These are phyloP conservation scores for Leucophenga montana DNA, from an alignment of 2,888 invertebrate species.

Conservation along the genomic window DNA sequence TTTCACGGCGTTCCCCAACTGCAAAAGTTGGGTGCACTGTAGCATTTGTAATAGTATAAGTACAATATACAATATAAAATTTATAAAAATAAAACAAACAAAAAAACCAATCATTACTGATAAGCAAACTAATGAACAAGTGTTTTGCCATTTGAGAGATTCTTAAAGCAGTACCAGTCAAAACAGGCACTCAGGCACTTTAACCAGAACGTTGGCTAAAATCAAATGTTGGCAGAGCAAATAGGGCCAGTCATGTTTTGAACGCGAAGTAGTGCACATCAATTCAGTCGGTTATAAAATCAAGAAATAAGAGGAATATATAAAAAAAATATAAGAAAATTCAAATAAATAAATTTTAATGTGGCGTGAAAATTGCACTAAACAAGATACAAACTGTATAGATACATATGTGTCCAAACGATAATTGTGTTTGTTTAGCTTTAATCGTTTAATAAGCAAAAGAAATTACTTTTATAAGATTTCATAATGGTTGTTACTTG, in stretches of 20 bases:
- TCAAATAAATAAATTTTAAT: not conserved
- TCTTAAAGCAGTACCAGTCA: not conserved
- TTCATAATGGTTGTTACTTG: slow-evolving; percentile 58
- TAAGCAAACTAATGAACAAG: slow-evolving; percentile 1
- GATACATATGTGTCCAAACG: too few species aligned
- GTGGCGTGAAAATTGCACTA: not conserved
- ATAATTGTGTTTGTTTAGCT: not conserved
- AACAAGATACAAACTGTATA: not conserved
- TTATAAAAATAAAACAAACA: not conserved
- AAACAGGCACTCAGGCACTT: not conserved
- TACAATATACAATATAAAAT: not conserved
- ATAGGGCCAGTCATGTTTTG: not conserved
- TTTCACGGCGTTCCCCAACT: not conserved
- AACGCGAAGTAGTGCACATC: not conserved
- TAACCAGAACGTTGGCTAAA: not conserved
- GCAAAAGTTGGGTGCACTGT: not conserved
- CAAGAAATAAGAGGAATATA: too few species aligned
- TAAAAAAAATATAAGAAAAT: not conserved
- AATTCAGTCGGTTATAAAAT: not conserved
- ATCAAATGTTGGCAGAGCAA: not conserved
- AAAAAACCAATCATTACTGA: not conserved
- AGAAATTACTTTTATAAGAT: not conserved
- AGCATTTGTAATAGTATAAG: not conserved
- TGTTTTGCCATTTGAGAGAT: not conserved
- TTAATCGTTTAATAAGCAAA: not conserved